Evolutionary conservation across 2,888 invertebrate genomes (phyloP).

Genomic region (Heliothis peltigera): DNA sequence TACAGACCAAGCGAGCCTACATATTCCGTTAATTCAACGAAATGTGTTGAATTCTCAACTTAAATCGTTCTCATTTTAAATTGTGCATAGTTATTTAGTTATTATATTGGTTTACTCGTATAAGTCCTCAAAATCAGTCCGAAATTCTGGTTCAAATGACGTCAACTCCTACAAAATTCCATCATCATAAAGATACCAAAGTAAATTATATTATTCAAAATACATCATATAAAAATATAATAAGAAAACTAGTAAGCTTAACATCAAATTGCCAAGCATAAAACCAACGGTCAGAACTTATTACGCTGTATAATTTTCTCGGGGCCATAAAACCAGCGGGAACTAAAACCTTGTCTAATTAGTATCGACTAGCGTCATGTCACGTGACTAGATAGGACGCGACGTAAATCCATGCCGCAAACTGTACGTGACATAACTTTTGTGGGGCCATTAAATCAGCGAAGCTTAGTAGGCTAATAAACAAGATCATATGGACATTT

Average conservation of each 20-base stretch:
- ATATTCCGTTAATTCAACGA: background rate
- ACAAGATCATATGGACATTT: background rate
- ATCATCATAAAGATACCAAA: background rate
- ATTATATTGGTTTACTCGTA: too few species aligned
- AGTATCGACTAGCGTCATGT: constrained; percentile 67
- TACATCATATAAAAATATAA: constrained; percentile 22
- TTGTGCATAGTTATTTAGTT: too few species aligned
- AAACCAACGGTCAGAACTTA: constrained; percentile 68
- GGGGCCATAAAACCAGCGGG: constrained; percentile 67
- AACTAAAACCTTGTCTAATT: constrained; percentile 72
- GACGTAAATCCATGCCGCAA: constrained; percentile 65
- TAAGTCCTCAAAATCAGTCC: too few species aligned
- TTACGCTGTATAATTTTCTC: constrained; percentile 68
- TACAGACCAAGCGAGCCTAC: background rate
- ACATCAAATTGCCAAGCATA: constrained; percentile 69
- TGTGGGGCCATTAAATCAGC: constrained; percentile 40
- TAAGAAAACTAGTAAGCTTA: constrained; percentile 69
- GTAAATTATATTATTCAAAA: constrained; percentile 1
- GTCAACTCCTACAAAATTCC: background rate
- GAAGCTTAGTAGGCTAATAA: constrained; percentile 3
- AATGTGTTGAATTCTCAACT: too few species aligned
- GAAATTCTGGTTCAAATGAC: too few species aligned
- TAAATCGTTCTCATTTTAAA: too few species aligned
- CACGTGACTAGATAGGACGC: constrained; percentile 57
- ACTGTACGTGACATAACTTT: constrained; percentile 64